Evolutionary conservation across 2,113 vertebrate genomes (phyloP).

Genomic region (Chlorodrepanis virens): DNA sequence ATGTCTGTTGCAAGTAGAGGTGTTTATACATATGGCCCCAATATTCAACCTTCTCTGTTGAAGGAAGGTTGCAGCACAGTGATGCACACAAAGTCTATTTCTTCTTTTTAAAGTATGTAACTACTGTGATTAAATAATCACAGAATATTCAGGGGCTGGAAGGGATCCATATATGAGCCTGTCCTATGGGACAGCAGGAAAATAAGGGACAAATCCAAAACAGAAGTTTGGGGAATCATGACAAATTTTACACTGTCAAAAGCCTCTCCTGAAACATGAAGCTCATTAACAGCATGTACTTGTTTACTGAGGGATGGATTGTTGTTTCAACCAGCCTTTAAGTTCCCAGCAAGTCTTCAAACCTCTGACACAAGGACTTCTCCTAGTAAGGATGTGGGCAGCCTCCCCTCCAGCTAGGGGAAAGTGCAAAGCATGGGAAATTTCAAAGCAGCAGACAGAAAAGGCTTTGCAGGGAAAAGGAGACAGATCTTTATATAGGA

Average conservation of each 20-base stretch:
- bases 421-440: neutral
- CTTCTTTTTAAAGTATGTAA: neutral
- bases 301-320: neutral
- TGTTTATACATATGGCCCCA: neutral
- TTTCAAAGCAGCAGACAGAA: slow-evolving; percentile 42
- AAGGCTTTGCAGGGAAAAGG: neutral
- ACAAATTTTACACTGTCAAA: neutral
- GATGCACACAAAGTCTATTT: neutral
- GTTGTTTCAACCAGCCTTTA: neutral
- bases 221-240: neutral
- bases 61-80: neutral
- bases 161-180: accelerated
- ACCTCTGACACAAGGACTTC: neutral
- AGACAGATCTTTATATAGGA: slow-evolving; percentile 45
- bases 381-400: slow-evolving; percentile 23
- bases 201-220: neutral
- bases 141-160: neutral
- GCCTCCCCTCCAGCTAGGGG: neutral
- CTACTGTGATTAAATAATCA: neutral
- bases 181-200: neutral
- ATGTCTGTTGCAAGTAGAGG: accelerated
- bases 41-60: neutral
- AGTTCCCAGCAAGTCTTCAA: neutral
- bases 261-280: neutral
- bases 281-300: neutral